Evolutionary conservation across 2,888 invertebrate genomes (phyloP), one percentile per base, ranked within the genome.

Genomic region (Deilephila elpenor): DNA sequence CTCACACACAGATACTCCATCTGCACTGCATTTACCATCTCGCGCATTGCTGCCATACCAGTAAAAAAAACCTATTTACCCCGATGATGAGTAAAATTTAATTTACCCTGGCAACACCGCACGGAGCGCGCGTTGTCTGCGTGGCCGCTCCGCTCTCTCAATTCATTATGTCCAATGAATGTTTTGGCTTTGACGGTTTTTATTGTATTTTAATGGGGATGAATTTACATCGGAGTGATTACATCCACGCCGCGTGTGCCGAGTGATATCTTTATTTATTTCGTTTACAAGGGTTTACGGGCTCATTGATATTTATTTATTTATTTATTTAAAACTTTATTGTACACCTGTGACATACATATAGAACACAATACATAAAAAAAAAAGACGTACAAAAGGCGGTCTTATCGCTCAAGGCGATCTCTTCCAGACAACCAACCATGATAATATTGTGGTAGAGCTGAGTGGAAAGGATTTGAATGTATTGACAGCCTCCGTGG

Each of bases 111-210:
- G 67, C 64, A 73, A 64, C 67, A 67, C 64, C 74, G 70, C 59
- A 67, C 74, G 34, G 14, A 67, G 64, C 44, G 71, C 74, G 72
- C 71, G 64, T 73, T 75, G 82, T 79, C 84, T 82, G 80, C 77
- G 76, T 74, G 72, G 74, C 74, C 77, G 82, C 72, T 74, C 77
- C 82, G 82, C 81, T 78, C 74, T 71, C 70, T 75, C 82, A 84
- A 86, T 86, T 80, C 77, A 83, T 81, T 84, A 44, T 64, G 20
- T 64, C 64, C 44, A 44, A 53, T 73, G 71, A 59, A 64, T 64
- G 64, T 74, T 64, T 29, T 29, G 20, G 32, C 37, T 70, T 20
- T 74, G 70, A 71, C 20, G 25, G 67, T 72, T 70, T 62, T 60
- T 60, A 64, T 44, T 14, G n/a, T 20, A 1, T 64, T 64, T 25